A percentile compares a stretch with the other conserved stretches of the same genome.
Conservation (phyloP, 2,113 vertebrate genomes). For the Gobio gobio region DNA sequence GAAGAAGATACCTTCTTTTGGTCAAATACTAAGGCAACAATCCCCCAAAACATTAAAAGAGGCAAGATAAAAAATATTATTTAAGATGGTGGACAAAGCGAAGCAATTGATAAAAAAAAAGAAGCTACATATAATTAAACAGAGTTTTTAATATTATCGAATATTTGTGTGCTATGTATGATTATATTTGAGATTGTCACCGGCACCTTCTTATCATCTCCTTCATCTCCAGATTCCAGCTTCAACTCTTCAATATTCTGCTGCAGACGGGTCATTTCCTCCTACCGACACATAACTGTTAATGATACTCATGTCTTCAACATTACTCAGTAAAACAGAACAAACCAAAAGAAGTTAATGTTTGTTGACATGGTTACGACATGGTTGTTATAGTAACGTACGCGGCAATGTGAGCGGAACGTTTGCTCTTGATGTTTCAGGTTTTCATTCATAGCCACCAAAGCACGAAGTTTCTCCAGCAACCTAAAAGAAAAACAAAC, state of each 20-base stretch:
- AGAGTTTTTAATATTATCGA: neutral
- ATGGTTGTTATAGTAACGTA: conserved; percentile 69
- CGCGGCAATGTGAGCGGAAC: conserved; percentile 92
- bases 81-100: neutral
- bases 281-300: conserved; percentile 71
- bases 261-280: conserved; percentile 93
- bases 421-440: conserved; percentile 94
- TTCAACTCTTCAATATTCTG: conserved; percentile 86
- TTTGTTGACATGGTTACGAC: neutral
- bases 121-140: neutral
- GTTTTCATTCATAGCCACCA: conserved; percentile 93
- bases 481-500: conserved; percentile 72
- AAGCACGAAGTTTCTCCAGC: conserved; percentile 85
- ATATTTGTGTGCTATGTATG: neutral
- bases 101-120: neutral
- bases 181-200: neutral
- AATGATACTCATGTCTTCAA: neutral
- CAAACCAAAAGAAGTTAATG: neutral
- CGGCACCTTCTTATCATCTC: conserved; percentile 83
- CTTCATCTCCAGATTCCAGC: conserved; percentile 73
- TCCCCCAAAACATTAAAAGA: neutral
- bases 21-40: neutral
- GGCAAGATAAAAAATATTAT: neutral
- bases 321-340: neutral
- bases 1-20: neutral